phyloP scores from a whole-genome alignment of 2,113 vertebrate species.

The Phalacrocorax carbo region DNA sequence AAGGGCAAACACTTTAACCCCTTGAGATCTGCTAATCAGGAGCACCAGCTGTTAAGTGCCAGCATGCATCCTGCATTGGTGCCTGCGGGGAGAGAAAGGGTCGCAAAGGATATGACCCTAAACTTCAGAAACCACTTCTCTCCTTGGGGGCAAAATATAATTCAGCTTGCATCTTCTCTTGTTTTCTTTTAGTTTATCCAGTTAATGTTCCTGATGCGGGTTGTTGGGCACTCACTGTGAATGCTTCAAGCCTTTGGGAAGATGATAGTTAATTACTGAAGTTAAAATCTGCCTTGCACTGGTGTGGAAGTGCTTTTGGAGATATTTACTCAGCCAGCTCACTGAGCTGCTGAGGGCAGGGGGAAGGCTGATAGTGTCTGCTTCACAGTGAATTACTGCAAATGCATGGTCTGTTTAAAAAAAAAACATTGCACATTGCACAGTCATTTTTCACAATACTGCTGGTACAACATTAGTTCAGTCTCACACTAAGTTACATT shows the following conservation, averaged over 20 bases:
- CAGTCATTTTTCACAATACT: background rate
- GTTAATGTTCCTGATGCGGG: conserved; percentile 8
- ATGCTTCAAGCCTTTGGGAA: conserved; percentile 29
- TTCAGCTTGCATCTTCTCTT: conserved; percentile 14
- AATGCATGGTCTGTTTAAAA: background rate
- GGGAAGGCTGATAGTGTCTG: background rate
- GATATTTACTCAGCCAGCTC: background rate
- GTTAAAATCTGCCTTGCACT: conserved; percentile 20
- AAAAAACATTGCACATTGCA: background rate
- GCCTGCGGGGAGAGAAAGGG: background rate
- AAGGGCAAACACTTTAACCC: conserved; percentile 52
- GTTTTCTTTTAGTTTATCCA: conserved; percentile 18
- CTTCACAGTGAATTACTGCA: background rate
- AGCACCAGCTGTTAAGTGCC: conserved; percentile 52
- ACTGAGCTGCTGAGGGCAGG: background rate
- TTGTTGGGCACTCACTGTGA: conserved; percentile 1
- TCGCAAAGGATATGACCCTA: conserved; percentile 25
- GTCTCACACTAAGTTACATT: background rate
- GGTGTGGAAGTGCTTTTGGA: background rate
- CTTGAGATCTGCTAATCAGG: conserved; percentile 50
- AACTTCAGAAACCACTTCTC: conserved; percentile 15
- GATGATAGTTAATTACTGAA: conserved; percentile 29
- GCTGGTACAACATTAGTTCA: background rate
- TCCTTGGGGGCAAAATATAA: conserved; percentile 33
- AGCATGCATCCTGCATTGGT: background rate